Conservation (phyloP, 2,797 vertebrate genomes). For the Cynodonichthys magdalenae region DNA sequence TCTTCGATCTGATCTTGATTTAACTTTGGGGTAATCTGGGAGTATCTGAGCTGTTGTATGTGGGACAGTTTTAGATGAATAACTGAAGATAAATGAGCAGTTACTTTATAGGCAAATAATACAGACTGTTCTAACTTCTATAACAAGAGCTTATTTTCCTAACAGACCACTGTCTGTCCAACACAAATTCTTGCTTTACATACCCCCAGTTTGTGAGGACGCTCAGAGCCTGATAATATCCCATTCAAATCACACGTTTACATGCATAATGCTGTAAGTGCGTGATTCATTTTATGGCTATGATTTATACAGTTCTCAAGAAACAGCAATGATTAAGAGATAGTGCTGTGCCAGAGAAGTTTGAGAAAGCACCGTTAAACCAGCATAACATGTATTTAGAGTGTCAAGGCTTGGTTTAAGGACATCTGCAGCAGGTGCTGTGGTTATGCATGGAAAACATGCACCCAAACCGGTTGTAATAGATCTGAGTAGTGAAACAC, state of each 20-base stretch:
- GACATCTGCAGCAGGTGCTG: neutral
- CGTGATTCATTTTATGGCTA: neutral
- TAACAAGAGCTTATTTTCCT: constrained; percentile 66
- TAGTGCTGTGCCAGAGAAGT: neutral
- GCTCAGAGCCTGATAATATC: constrained; percentile 7
- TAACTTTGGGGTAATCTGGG: constrained; percentile 20
- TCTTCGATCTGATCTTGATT: constrained; percentile 27
- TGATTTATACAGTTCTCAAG: neutral
- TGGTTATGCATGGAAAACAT: constrained; percentile 35
- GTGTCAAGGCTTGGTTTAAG: constrained; percentile 5
- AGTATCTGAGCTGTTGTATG: constrained; percentile 18
- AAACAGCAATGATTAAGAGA: neutral
- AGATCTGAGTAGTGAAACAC: constrained; percentile 32
- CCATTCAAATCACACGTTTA: constrained; percentile 29
- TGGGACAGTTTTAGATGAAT: constrained; percentile 41
- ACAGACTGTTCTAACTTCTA: constrained; percentile 43
- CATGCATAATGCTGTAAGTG: neutral
- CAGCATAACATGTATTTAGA: constrained; percentile 45
- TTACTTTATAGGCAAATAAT: constrained; percentile 74
- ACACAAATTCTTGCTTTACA: constrained; percentile 55
- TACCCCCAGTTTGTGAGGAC: constrained; percentile 7
- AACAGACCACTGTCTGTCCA: constrained; percentile 40
- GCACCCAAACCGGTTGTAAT: constrained; percentile 68
- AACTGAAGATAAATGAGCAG: constrained; percentile 54
- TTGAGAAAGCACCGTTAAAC: constrained; percentile 54